phyloP scores from a whole-genome alignment of 1,140 invertebrate genomes.

The Harpegnathos saltator region DNA sequence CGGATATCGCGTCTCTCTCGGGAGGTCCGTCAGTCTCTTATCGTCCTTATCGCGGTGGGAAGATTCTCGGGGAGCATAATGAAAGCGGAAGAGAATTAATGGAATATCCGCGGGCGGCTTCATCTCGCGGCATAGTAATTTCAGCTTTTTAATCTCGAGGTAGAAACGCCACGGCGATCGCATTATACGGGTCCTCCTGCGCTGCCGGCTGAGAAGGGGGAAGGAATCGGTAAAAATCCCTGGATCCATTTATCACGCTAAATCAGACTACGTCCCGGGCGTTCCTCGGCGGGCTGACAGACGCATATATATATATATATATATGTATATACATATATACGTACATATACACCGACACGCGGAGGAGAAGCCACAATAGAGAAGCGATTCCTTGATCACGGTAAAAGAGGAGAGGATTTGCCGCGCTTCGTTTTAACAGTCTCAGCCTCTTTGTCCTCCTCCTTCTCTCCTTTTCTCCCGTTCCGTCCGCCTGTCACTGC shows the following conservation, averaged over 20 bases:
- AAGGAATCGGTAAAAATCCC: conserved; percentile 27
- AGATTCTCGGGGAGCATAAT: neutral
- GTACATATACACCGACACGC: neutral
- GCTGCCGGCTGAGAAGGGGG: neutral
- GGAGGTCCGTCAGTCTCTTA: neutral
- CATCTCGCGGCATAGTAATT: conserved; percentile 31
- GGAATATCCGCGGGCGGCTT: conserved; percentile 9
- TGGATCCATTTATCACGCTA: conserved; percentile 40
- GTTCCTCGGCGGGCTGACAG: conserved; percentile 1
- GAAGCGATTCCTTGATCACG: conserved; percentile 1
- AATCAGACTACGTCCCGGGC: conserved; percentile 7
- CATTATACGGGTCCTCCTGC: conserved; percentile 23
- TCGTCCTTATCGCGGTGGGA: neutral
- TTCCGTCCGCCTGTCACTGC: conserved; percentile 23
- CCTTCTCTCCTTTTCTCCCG: too few relatives aligned
- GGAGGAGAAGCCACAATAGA: conserved; percentile 2
- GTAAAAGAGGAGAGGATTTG: conserved; percentile 25
- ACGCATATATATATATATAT: neutral
- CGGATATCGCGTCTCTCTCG: neutral
- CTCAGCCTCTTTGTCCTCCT: conserved; percentile 11
- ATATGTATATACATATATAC: neutral
- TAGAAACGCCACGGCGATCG: conserved; percentile 29
- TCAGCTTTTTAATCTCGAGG: conserved; percentile 42
- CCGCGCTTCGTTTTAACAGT: conserved; percentile 33
- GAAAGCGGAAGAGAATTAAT: conserved; percentile 36